These are phyloP conservation scores for Epirrita christyi DNA, from an alignment of 2,888 invertebrate genomes.

Conservation along the genomic window DNA sequence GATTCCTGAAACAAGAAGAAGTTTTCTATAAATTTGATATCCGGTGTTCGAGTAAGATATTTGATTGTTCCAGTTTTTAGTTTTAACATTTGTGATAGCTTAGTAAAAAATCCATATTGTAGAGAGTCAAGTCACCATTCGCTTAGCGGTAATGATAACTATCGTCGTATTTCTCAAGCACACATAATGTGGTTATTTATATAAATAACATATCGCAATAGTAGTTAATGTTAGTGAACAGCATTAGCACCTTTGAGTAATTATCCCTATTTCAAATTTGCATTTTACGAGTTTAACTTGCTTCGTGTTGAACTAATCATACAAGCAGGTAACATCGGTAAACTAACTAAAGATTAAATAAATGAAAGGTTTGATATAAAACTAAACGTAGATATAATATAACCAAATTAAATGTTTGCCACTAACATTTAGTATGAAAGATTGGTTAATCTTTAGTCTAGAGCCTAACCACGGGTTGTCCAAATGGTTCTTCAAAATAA, in stretches of 20 bases:
- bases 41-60: too few relatives aligned
- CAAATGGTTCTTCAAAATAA: constrained; percentile 78
- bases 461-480: constrained; percentile 75
- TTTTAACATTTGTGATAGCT: too few relatives aligned
- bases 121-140: too few relatives aligned
- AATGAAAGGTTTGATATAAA: constrained; percentile 10
- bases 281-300: constrained; percentile 30
- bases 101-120: too few relatives aligned
- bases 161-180: background rate
- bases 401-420: constrained; percentile 20
- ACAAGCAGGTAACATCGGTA: background rate
- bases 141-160: too few relatives aligned
- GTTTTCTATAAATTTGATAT: background rate
- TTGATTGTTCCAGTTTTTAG: too few relatives aligned
- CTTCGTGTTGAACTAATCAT: constrained; percentile 23
- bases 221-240: constrained; percentile 34
- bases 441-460: constrained; percentile 65
- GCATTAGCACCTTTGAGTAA: constrained; percentile 36
- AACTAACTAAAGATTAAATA: background rate
- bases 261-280: constrained; percentile 33
- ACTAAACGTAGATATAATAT: too few relatives aligned
- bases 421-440: constrained; percentile 63
- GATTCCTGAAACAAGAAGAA: constrained; percentile 89
- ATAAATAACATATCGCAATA: constrained; percentile 13
- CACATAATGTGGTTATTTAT: constrained; percentile 7